Evolutionary conservation across 2,888 invertebrate species (phyloP).

Genomic region (Pseudococcus viburni): DNA sequence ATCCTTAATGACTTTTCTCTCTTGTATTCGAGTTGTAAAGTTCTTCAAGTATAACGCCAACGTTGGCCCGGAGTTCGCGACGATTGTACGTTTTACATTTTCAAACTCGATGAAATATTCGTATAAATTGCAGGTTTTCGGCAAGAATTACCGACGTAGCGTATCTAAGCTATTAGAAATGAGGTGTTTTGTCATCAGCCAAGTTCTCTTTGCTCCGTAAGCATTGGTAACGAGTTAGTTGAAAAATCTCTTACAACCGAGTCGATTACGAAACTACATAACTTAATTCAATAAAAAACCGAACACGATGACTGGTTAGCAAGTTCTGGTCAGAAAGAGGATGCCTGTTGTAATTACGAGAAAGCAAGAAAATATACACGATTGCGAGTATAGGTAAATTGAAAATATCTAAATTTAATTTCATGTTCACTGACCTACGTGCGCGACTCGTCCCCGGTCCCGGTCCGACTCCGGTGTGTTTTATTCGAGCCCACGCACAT

Average conservation of each 20-base stretch:
- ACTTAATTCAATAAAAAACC: neutral
- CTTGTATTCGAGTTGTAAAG: constrained; percentile 29
- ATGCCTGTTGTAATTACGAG: constrained; percentile 12
- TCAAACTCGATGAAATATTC: neutral
- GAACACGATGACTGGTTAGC: neutral
- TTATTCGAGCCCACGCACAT: constrained; percentile 40
- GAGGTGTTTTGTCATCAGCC: neutral
- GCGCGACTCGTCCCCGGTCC: neutral
- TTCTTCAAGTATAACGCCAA: constrained; percentile 24
- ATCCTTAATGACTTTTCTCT: constrained; percentile 52
- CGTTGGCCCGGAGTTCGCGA: constrained; percentile 8
- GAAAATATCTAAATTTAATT: constrained; percentile 54
- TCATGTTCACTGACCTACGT: constrained; percentile 40
- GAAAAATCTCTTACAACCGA: neutral
- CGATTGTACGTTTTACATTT: neutral
- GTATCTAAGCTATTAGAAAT: neutral
- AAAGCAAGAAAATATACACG: constrained; percentile 4
- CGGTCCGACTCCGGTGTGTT: neutral
- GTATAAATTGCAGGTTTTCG: neutral
- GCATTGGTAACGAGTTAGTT: neutral
- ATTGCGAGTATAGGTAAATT: neutral
- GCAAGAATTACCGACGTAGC: neutral
- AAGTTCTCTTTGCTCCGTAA: neutral
- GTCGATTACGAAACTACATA: neutral
- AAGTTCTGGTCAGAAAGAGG: neutral